Evolutionary conservation across 1,140 invertebrate genomes (phyloP).

Genomic region (Ceratina australensis): DNA sequence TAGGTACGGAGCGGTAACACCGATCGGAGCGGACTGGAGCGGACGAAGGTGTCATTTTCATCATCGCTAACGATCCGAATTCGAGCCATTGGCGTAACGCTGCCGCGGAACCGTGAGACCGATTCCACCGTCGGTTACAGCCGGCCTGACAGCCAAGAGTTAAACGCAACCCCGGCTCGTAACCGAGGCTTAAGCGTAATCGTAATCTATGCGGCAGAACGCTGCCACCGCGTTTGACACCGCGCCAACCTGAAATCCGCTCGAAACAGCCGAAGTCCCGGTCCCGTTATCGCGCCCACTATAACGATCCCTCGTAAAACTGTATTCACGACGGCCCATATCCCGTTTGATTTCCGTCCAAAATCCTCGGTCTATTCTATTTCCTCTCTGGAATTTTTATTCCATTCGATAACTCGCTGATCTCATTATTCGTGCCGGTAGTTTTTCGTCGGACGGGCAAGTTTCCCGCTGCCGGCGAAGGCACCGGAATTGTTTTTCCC

Average conservation of each 20-base stretch:
- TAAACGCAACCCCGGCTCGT: conserved; percentile 24
- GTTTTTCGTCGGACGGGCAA: no score
- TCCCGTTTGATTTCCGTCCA: conserved; percentile 15
- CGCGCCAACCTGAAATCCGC: conserved; percentile 13
- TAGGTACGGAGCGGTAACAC: background rate
- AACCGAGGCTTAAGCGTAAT: background rate
- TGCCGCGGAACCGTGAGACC: conserved; percentile 30
- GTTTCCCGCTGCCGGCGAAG: no score
- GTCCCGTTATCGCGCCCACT: conserved; percentile 5
- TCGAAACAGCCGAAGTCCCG: background rate
- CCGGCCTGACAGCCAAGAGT: conserved; percentile 21
- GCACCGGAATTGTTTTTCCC: background rate
- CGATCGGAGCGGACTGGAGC: background rate
- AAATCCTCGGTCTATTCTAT: background rate
- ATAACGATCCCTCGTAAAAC: conserved; percentile 27
- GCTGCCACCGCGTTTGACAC: conserved; percentile 24
- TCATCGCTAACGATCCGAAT: conserved; percentile 34
- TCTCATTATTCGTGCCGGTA: no score
- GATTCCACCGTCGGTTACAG: background rate
- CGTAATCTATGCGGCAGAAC: conserved; percentile 11
- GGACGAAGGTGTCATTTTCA: conserved; percentile 48
- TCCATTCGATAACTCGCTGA: background rate
- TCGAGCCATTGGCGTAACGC: conserved; percentile 33
- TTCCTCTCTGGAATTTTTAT: no score
- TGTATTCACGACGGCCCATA: conserved; percentile 3